Percentiles rank a stretch among this genome's conserved stretches.
These are phyloP conservation scores for Mionectes macconnelli DNA, from an alignment of 2,113 vertebrate genomes.

Conservation along the genomic window DNA sequence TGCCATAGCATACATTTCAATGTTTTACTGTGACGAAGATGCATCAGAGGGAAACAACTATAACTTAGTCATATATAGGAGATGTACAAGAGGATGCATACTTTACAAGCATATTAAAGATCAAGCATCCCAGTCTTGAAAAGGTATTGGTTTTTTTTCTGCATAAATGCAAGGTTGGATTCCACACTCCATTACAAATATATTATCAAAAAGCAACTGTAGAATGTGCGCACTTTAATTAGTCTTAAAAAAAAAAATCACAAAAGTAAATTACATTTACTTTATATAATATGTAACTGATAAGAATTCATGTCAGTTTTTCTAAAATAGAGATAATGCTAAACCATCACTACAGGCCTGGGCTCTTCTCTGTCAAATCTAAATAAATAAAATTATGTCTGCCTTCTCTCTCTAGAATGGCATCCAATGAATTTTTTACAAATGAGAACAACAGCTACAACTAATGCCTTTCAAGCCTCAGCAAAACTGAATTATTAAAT, in stretches of 20 bases:
- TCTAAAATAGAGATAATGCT: background rate
- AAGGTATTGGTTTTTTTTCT: background rate
- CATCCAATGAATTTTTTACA: slow-evolving; percentile 86
- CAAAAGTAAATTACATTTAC: background rate
- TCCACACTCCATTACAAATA: background rate
- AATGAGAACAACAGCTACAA: slow-evolving; percentile 83
- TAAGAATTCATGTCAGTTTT: background rate
- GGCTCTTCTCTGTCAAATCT: background rate
- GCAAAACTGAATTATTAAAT: slow-evolving; percentile 97
- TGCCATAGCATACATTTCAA: background rate
- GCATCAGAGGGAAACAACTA: background rate
- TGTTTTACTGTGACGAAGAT: background rate
- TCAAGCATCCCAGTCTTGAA: background rate
- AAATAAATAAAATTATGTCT: slow-evolving; percentile 69
- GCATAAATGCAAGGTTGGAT: background rate
- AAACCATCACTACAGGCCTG: background rate
- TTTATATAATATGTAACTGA: background rate
- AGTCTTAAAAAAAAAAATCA: background rate
- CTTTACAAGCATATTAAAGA: background rate
- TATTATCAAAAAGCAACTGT: background rate
- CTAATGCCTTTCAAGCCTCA: slow-evolving; percentile 80
- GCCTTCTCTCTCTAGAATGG: slow-evolving; percentile 76
- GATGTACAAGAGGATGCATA: background rate
- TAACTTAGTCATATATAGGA: background rate
- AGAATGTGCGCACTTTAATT: background rate